Evolutionary conservation across 1,140 invertebrate genomes (phyloP).

Genomic region (Dreissena rostriformis): DNA sequence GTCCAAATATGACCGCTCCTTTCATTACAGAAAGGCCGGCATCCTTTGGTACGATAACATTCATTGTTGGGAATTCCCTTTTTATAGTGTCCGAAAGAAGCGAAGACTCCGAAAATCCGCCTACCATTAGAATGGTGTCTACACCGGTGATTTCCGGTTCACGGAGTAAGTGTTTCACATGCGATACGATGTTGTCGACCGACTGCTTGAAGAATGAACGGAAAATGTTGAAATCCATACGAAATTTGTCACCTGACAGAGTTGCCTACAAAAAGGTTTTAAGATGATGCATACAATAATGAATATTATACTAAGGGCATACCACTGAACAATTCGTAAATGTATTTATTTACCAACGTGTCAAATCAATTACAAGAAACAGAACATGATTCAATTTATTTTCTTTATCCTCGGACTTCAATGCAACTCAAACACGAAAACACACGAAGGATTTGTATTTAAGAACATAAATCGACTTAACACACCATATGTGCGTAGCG

Average conservation of each 20-base stretch:
- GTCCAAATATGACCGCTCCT: conserved; percentile 28
- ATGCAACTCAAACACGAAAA: no score
- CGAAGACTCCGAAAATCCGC: conserved; percentile 4
- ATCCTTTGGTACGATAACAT: conserved; percentile 7
- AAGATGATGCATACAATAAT: not conserved
- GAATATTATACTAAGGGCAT: not conserved
- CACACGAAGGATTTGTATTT: no score
- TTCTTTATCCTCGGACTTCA: no score
- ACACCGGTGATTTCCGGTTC: not conserved
- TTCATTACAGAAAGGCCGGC: conserved; percentile 16
- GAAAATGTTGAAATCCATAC: not conserved
- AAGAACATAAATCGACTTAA: no score
- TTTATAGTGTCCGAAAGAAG: not conserved
- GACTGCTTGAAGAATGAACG: not conserved
- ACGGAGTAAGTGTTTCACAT: not conserved
- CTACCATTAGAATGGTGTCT: conserved; percentile 1
- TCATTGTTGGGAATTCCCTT: not conserved
- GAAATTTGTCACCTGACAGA: not conserved
- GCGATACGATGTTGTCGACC: not conserved
- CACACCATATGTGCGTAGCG: no score
- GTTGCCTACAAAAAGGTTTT: not conserved
- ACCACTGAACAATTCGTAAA: no score
- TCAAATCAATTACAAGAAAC: no score
- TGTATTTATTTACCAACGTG: no score
- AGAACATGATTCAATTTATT: no score